Conservation (phyloP, 2,888 invertebrate genomes). For the Muschampia plurimacula region DNA sequence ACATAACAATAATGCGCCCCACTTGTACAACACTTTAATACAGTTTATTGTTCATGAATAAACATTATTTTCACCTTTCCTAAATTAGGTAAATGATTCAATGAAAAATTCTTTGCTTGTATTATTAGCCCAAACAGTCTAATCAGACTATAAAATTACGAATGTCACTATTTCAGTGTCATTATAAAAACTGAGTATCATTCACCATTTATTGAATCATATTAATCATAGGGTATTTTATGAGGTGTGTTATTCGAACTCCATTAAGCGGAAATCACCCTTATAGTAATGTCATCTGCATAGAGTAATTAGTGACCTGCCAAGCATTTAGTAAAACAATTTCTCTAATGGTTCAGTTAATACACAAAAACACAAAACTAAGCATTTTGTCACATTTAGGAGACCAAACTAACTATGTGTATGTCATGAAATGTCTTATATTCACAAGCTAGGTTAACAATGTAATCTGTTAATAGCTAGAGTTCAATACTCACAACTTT, state of each 20-base stretch:
- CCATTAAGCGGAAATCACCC: not conserved
- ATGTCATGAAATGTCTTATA: not conserved
- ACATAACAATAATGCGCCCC: constrained; percentile 52
- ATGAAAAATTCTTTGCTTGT: not conserved
- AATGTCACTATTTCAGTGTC: not conserved
- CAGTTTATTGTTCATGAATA: constrained; percentile 21
- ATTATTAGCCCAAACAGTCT: not conserved
- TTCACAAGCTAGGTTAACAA: constrained; percentile 23
- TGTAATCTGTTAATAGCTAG: constrained; percentile 11
- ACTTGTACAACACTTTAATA: constrained; percentile 34
- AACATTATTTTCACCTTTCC: constrained; percentile 19
- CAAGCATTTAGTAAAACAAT: constrained; percentile 19
- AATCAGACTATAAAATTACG: not conserved
- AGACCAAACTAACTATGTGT: not conserved
- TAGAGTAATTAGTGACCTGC: constrained; percentile 18
- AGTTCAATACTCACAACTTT: constrained; percentile 71
- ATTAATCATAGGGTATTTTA: not conserved
- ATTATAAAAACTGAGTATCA: not conserved
- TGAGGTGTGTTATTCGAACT: not conserved
- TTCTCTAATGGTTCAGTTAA: constrained; percentile 21
- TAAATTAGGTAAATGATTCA: constrained; percentile 2
- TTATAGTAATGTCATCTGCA: constrained; percentile 15
- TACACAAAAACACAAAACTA: not conserved
- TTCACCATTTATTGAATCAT: constrained; percentile 7
- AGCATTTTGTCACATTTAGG: not conserved